Conservation (phyloP, 2,888 invertebrate genomes). For the Cryptosula pallasiana region DNA sequence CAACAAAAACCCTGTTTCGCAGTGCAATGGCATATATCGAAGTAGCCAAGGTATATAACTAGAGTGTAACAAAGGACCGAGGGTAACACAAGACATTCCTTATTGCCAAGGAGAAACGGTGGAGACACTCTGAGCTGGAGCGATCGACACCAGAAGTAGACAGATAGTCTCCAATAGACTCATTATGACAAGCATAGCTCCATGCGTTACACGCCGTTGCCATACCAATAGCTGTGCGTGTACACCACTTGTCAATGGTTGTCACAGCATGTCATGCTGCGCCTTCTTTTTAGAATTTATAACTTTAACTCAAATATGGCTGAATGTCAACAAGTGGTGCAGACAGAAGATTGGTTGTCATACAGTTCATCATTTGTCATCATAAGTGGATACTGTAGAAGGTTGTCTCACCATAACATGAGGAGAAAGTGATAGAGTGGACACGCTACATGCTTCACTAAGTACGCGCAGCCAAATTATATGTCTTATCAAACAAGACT, state of each 20-base stretch:
- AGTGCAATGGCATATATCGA: too few species aligned
- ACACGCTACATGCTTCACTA: background rate
- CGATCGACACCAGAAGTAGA: background rate
- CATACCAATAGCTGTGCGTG: background rate
- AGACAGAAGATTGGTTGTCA: background rate
- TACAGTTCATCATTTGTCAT: constrained; percentile 1
- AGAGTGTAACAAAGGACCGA: too few species aligned
- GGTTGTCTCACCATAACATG: background rate
- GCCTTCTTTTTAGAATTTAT: constrained; percentile 1
- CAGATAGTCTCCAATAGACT: background rate
- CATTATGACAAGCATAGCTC: background rate
- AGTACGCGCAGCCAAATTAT: background rate
- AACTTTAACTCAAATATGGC: background rate
- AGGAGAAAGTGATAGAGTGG: background rate
- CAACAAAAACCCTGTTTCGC: too few species aligned
- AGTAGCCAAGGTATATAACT: too few species aligned
- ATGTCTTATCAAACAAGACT: background rate
- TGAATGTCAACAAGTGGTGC: background rate
- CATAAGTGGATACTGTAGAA: background rate
- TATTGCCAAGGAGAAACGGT: background rate
- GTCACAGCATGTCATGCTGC: background rate
- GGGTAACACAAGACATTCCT: too few species aligned
- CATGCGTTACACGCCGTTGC: background rate
- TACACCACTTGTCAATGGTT: background rate
- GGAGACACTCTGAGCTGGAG: constrained; percentile 9